phyloP scores from a whole-genome alignment of 2,113 vertebrate genomes.

The Condylura cristata region DNA sequence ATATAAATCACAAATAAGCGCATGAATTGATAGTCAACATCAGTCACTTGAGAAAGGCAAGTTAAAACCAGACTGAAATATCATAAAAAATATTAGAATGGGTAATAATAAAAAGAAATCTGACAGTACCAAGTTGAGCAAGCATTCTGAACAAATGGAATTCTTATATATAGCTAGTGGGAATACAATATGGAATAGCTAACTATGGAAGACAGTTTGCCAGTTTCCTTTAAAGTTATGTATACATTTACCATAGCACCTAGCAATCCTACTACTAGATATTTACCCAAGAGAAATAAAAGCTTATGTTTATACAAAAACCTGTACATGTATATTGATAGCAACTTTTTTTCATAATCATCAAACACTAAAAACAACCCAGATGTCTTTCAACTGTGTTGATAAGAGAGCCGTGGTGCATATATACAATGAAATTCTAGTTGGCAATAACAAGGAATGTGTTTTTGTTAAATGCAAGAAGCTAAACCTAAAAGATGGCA shows the following conservation, averaged over 20 bases:
- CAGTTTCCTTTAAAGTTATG: slow-evolving; percentile 1
- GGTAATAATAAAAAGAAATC: not conserved
- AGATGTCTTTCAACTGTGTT: not conserved
- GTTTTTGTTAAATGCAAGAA: slow-evolving; percentile 47
- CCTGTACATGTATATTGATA: not conserved
- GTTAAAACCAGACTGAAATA: not conserved
- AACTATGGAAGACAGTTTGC: not conserved
- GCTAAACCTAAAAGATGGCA: not conserved
- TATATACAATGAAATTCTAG: not conserved
- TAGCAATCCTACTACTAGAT: not conserved
- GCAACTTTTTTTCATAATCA: not conserved
- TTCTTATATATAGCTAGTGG: not conserved
- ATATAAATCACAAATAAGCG: not conserved
- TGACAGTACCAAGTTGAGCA: not conserved
- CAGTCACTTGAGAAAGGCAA: not conserved
- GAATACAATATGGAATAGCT: not conserved
- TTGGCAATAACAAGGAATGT: not conserved
- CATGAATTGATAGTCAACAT: not conserved
- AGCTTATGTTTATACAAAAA: not conserved
- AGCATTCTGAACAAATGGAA: not conserved
- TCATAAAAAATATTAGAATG: not conserved
- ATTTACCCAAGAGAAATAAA: slow-evolving; percentile 36
- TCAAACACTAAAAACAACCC: not conserved
- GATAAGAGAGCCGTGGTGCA: not conserved
- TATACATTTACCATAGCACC: not conserved